A percentile compares a stretch with the other conserved stretches of the same genome.
phyloP scores from a whole-genome alignment of 2,797 vertebrate species.

The Leuciscus waleckii region DNA sequence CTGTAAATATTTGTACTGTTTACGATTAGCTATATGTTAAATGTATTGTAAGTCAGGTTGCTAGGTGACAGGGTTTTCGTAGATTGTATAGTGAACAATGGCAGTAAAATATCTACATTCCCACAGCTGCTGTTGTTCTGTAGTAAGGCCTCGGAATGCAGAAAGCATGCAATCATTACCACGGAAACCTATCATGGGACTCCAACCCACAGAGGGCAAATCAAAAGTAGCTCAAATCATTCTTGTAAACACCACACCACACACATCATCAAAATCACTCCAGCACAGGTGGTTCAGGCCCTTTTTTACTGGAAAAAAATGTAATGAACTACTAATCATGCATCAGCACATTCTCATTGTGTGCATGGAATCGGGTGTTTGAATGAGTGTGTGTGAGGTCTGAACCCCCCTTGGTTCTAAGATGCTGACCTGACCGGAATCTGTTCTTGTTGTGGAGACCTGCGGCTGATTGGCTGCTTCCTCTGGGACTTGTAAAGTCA shows the following conservation, averaged over 20 bases:
- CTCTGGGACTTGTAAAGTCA: constrained; percentile 40
- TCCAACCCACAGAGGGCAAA: constrained; percentile 39
- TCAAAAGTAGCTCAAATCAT: constrained; percentile 29
- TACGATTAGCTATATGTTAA: constrained; percentile 52
- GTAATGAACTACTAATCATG: constrained; percentile 32
- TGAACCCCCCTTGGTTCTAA: constrained; percentile 24
- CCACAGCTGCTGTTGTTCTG: constrained; percentile 51
- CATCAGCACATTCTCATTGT: constrained; percentile 21
- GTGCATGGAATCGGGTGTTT: constrained; percentile 19
- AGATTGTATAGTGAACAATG: constrained; percentile 50
- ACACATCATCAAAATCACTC: constrained; percentile 35
- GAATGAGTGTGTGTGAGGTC: constrained; percentile 49
- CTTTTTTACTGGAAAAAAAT: constrained; percentile 14
- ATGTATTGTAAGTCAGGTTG: constrained; percentile 42
- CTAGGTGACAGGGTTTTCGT: constrained; percentile 35
- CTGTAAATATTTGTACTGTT: constrained; percentile 57
- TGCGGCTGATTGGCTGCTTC: constrained; percentile 17
- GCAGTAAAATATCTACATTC: constrained; percentile 55
- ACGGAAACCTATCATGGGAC: constrained; percentile 48
- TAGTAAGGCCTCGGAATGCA: constrained; percentile 51
- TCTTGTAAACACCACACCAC: neutral
- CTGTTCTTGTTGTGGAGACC: constrained; percentile 21
- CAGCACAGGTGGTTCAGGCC: constrained; percentile 18
- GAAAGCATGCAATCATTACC: constrained; percentile 48
- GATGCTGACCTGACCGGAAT: constrained; percentile 31